Conservation (phyloP, 2,888 invertebrate species). For the Diogma glabrata region DNA sequence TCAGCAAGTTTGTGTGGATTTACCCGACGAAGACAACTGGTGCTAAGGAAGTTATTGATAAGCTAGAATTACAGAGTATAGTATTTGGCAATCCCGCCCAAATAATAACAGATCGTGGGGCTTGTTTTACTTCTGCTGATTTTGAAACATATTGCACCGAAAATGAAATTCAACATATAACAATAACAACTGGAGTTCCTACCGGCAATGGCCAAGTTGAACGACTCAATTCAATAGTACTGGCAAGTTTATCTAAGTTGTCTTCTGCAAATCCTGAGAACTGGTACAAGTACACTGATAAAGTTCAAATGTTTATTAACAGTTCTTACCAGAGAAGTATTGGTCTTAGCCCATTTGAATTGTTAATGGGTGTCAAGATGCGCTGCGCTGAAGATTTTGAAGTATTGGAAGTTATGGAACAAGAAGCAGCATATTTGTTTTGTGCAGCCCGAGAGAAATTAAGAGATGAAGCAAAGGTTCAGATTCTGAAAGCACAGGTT, state of each 20-base stretch:
- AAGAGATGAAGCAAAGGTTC: no score
- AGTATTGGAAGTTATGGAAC: not conserved
- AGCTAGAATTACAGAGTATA: slow-evolving; percentile 22
- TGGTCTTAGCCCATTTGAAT: slow-evolving; percentile 12
- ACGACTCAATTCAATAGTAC: slow-evolving; percentile 21
- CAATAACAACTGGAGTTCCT: slow-evolving; percentile 24
- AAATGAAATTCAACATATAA: slow-evolving; percentile 24
- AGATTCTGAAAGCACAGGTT: no score
- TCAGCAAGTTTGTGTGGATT: not conserved
- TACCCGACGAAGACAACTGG: slow-evolving; percentile 18
- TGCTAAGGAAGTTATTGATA: slow-evolving; percentile 23
- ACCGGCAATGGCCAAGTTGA: slow-evolving; percentile 29
- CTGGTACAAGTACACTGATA: slow-evolving; percentile 22
- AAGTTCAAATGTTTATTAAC: slow-evolving; percentile 22
- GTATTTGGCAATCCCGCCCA: slow-evolving; percentile 27
- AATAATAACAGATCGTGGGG: slow-evolving; percentile 26
- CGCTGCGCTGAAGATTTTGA: not conserved
- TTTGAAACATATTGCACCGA: slow-evolving; percentile 26
- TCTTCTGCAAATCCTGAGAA: slow-evolving; percentile 23
- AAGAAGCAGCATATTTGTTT: no score
- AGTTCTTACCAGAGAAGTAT: slow-evolving; percentile 12
- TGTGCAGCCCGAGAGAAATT: no score
- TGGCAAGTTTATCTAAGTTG: slow-evolving; percentile 26
- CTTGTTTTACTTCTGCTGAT: slow-evolving; percentile 27
- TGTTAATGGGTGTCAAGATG: slow-evolving; percentile 13